Conservation (phyloP, 92 coral and sea anemone species). For the Ricordea florida region DNA sequence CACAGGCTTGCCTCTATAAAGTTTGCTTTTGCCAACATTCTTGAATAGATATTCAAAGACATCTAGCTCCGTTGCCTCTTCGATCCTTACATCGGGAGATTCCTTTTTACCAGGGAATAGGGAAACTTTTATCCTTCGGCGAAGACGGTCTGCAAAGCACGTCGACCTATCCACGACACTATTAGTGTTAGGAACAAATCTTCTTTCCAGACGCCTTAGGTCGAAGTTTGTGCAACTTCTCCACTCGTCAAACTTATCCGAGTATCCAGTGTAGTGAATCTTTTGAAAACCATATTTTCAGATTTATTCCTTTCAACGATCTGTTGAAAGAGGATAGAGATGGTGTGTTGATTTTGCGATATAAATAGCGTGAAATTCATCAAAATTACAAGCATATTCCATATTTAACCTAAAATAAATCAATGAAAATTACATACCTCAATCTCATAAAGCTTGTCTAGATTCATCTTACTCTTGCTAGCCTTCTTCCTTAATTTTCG, state of each 20-base stretch:
- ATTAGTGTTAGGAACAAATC: slow-evolving; percentile 14
- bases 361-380: background rate
- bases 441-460: slow-evolving; percentile 32
- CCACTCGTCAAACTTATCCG: slow-evolving; percentile 35
- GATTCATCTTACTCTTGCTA: background rate
- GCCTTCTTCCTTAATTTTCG: background rate
- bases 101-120: slow-evolving; percentile 6
- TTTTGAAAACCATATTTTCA: slow-evolving; percentile 4
- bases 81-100: slow-evolving; percentile 31
- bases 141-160: background rate
- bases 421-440: slow-evolving; percentile 13
- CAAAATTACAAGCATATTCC: background rate
- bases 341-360: background rate
- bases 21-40: slow-evolving; percentile 2
- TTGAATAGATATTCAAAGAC: background rate
- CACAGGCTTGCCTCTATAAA: slow-evolving; percentile 20
- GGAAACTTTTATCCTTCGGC: background rate
- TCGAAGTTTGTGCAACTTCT: slow-evolving; percentile 19
- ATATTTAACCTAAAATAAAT: background rate
- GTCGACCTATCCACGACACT: slow-evolving; percentile 19
- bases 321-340: background rate
- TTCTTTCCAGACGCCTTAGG: slow-evolving; percentile 13
- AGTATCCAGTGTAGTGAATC: slow-evolving; percentile 23
- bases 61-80: slow-evolving; percentile 39
- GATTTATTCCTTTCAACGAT: slow-evolving; percentile 27